Evolutionary conservation across 2,113 vertebrate genomes (phyloP).

Genomic region (Anoura caudifer): DNA sequence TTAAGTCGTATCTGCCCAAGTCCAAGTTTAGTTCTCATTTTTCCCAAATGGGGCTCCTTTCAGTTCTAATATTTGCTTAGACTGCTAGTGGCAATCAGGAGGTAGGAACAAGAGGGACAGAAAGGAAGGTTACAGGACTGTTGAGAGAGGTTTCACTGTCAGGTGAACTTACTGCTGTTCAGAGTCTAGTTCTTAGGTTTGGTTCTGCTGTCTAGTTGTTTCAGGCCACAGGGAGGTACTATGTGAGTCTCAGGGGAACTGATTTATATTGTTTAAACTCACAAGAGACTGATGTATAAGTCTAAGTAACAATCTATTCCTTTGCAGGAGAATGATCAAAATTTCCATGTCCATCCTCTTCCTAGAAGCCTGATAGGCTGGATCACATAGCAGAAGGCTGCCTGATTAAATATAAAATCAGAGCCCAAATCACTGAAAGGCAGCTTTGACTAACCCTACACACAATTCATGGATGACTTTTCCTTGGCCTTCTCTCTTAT

Average conservation of each 20-base stretch:
- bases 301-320: background rate
- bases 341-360: background rate
- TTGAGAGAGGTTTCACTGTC: background rate
- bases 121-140: background rate
- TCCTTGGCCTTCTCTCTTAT: background rate
- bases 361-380: background rate
- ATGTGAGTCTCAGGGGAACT: background rate
- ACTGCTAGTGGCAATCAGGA: background rate
- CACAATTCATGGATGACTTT: background rate
- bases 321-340: background rate
- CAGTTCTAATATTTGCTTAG: background rate
- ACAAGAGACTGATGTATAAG: background rate
- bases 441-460: background rate
- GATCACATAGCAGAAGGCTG: background rate
- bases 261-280: background rate
- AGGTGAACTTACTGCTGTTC: background rate
- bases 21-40: background rate
- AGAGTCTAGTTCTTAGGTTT: background rate
- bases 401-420: background rate
- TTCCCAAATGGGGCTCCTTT: background rate
- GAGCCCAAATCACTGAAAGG: background rate
- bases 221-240: background rate
- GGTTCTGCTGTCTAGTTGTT: background rate
- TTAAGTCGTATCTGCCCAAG: background rate
- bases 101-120: background rate